Evolutionary conservation across 2,113 vertebrate species (phyloP), one percentile per base, ranked within the genome.

Genomic region (Pygoscelis adeliae): DNA sequence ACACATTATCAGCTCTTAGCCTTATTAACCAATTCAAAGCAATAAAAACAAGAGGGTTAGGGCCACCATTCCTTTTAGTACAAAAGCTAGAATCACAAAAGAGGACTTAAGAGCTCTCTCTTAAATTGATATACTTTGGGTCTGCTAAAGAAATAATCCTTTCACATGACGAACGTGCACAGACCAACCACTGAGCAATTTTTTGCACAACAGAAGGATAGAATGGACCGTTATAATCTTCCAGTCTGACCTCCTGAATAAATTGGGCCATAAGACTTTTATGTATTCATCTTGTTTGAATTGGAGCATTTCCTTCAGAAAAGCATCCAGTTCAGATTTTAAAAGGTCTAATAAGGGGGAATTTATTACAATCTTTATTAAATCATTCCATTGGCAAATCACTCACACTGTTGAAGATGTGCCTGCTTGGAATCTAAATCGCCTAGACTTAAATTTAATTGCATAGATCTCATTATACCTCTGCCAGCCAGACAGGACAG

Each of bases 341-440:
- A 58, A 82, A 79, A 65, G 23, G 46, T 40, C 62, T 66, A 94
- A n/a, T 93, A 77, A 95, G 29, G 4, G 19, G 29, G 70, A 96
- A 96, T 90, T 85, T 87, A 96, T 95, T 91, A 62, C 58, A 87
- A 53, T 66, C 26, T 82, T 97, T 89, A 96, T 94, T 91, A 96
- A 94, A 97, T 93, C 83, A 82, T 87, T 91, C 42, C 62, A 93
- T 42, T 91, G 80, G 69, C 46, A 96, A 95, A 93, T 80, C 36
- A 46, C 22, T 93, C 77, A 53, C 34, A 29, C 77, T 61, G 19
- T 79, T 89, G 80, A 90, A 71, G 55, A 81, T 66, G 58, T 77
- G 58, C 66, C 78, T 87, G 91, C 71, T 85, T 77, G 49, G 77
- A 93, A 95, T 92, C 86, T 69, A 87, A 95, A 97, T 87, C 5